A percentile compares a stretch with the other conserved stretches of the same genome.
Conservation (phyloP, 2,797 vertebrate species). For the Pipistrellus kuhlii region DNA sequence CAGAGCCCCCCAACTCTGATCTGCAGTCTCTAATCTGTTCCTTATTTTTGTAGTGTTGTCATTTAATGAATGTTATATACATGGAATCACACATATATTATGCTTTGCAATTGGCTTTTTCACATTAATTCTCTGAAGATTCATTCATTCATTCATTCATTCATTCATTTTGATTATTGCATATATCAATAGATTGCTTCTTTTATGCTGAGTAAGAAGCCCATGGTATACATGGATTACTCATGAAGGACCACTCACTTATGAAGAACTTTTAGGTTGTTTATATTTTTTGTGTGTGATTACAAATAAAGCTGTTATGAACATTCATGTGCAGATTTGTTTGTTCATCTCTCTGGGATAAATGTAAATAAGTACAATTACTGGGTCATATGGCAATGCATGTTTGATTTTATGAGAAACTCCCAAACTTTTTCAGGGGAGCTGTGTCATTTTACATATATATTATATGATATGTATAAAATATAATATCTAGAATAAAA, state of each 20-base stretch:
- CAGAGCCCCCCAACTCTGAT: neutral
- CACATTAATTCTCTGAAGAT: neutral
- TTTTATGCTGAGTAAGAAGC: neutral
- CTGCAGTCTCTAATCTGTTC: neutral
- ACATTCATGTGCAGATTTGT: neutral
- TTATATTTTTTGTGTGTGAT: neutral
- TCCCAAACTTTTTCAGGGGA: neutral
- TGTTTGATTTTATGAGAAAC: conserved; percentile 5
- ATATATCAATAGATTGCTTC: neutral
- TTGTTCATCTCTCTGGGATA: neutral
- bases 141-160: neutral
- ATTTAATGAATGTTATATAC: neutral
- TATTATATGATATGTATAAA: neutral
- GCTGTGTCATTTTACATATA: neutral
- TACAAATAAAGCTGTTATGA: neutral
- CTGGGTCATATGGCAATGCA: neutral
- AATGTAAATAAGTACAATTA: neutral
- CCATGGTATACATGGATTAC: neutral
- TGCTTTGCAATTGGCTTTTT: neutral
- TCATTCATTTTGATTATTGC: neutral
- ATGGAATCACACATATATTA: neutral
- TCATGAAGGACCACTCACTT: neutral
- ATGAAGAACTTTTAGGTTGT: neutral
- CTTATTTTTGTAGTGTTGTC: neutral
- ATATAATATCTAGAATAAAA: neutral